Percentiles rank a stretch among this genome's conserved stretches.
Evolutionary conservation across 2,888 invertebrate genomes (phyloP).

Genomic region (Sinohyriopsis cumingii): DNA sequence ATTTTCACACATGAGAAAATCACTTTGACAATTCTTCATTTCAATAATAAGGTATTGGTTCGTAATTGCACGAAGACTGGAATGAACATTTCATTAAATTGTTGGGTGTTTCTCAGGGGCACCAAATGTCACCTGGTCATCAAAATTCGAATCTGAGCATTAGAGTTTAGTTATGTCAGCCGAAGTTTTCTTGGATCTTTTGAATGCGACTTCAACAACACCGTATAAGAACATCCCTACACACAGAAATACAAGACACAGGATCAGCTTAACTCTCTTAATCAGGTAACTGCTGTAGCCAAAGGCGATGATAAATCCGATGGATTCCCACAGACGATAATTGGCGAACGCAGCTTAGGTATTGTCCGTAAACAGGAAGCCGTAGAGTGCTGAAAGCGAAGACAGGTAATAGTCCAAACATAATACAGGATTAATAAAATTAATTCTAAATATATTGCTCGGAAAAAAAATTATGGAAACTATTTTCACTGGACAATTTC

Average conservation of each 20-base stretch:
- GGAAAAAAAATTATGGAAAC: background rate
- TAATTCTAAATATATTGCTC: background rate
- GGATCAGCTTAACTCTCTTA: slow-evolving; percentile 81
- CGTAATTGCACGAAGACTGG: too few relatives aligned
- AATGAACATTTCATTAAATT: too few relatives aligned
- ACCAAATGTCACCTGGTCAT: too few relatives aligned
- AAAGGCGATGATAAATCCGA: slow-evolving; percentile 90
- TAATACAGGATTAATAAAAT: background rate
- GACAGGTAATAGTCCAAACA: too few relatives aligned
- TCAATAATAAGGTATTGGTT: too few relatives aligned
- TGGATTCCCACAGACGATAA: slow-evolving; percentile 92
- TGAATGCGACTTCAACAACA: slow-evolving; percentile 37
- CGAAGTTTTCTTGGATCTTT: slow-evolving; percentile 5
- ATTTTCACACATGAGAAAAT: too few relatives aligned
- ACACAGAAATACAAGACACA: slow-evolving; percentile 80
- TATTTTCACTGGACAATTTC: too few relatives aligned
- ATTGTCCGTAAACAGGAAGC: slow-evolving; percentile 86
- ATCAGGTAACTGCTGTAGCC: slow-evolving; percentile 85
- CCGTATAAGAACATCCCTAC: slow-evolving; percentile 85
- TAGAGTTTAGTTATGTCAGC: background rate
- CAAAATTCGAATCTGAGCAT: background rate
- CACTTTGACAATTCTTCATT: too few relatives aligned
- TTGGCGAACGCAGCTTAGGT: slow-evolving; percentile 94
- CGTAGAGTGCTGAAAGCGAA: slow-evolving; percentile 77
- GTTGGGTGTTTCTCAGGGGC: too few relatives aligned